Base-by-base conservation (phyloP, 2,113 vertebrate genomes). In the Tachysurus fulvidraco region DNA sequence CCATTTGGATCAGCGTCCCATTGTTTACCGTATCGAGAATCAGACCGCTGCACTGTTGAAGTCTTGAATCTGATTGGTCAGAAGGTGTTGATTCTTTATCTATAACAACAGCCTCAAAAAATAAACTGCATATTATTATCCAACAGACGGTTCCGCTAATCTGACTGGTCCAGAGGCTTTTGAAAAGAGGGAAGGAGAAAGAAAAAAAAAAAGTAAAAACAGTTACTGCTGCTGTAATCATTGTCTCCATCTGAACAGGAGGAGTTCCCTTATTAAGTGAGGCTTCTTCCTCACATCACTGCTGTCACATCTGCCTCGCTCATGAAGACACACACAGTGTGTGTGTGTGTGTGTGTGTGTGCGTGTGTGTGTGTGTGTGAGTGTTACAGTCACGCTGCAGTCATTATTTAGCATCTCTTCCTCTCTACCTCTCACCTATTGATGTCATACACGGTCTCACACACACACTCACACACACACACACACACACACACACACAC, bases 371-470 rank as follows among this genome's bases (percentile, higher is more conserved):
- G 28, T 67, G 64, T 30, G 12, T 28, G 11, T 67, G 64, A 14
- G 65, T 69, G 62, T n/a, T 73, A 44, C 67, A 71, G 67, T 73
- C 17, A 41, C 8, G 14, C 55, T 65, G 25, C 57, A 8, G 44
- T 59, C 1, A 28, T 28, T 30, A 62, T 85, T 81, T 83, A 87
- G 88, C 71, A 52, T 86, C 14, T 77, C 44, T 44, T 55, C 77
- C 50, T 78, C 82, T 60, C 57, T 28, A 62, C 64, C 54, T 71
- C 64, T 84, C n/a, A 73, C 16, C 44, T 71, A 79, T 76, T 65
- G 23, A 81, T 65, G 69, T 73, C 44, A 77, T 14, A 52, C 44
- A 77, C 52, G 64, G 77, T 57, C 8, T 12, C 11, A 21, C 16
- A 73, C 25, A 36, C 23, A 36, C 59, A 23, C 30, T 13, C 59